Base-by-base conservation (phyloP, 2,888 invertebrate species). In the Hypena proboscidalis region DNA sequence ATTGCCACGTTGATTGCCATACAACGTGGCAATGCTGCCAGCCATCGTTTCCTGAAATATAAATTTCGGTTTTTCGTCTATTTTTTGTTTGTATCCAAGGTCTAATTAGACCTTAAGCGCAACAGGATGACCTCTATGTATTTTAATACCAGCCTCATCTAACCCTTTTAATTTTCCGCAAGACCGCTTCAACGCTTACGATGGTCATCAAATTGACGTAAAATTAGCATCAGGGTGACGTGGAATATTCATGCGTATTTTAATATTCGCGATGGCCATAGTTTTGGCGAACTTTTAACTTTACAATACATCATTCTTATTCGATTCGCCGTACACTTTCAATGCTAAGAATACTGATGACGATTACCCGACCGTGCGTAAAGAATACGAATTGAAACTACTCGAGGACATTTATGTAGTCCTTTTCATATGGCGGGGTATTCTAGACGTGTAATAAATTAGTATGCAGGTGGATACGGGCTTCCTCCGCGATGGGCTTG, bases 261-360 rank as follows among this genome's bases (percentile, higher is more conserved):
- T 64, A 73, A 74, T 68, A 73, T 69, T 70, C 60, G 58, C 64
- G 68, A 60, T 52, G 56, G 48, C 77, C 70, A 76, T 80, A 77
- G 61, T 74, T 85, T 82, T 83, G 80, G 82, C 84, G 80, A 75
- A 71, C 79, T 73, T 71, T 66, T 68, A 67, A 74, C 73, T 75
- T 53, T 67, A 83, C 81, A 83, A 83, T 83, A 70, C 74, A 61
- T 81, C 72, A 83, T 89, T 84, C 73, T 70, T 74, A 85, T 86
- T 82, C 80, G 69, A 64, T 60, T 70, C 73, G 67, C 70, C 72
- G 61, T 58, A 39, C 58, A 53, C 53, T 65, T 36, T 48, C 53
- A 67, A 58, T 77, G 76, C 67, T 64, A 64, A 67, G 89, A 85
- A 90, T 89, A 85, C 74, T 83, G 74, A 88, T 84, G 48, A 59